Evolutionary conservation across 2,797 vertebrate species (phyloP), one percentile per base, ranked within the genome.

Genomic region (Gymnocypris eckloni): DNA sequence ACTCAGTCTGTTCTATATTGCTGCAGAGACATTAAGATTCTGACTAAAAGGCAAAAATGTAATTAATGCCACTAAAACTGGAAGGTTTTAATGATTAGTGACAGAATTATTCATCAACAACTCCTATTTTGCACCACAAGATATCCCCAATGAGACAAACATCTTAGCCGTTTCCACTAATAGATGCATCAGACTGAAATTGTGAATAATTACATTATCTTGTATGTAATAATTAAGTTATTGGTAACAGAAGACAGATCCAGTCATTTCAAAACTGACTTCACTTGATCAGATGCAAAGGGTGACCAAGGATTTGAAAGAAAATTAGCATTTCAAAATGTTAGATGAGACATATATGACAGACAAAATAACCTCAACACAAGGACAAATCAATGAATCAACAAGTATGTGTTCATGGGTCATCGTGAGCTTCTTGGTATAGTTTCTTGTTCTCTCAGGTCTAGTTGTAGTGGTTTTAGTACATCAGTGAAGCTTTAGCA

Each of bases 181-280:
- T 45, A 84, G 28, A 20, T 41, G 73, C 82, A 84, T 84, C 73
- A 56, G 48, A 33, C 73, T 69, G 61, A 77, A 69, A 78, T 13
- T 52, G 61, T 66, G 22, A 66, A 77, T 54, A 50, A 77, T 33
- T 84, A 11, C 48, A 77, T 77, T 67, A 84, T 66, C 13, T 3
- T 4, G 2, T 15, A 20, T 18, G 45, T 54, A 33, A 50, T 66
- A 77, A 84, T 69, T n/a, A 77, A 28, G 73, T 69, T 77, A 84
- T 41, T 69, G 82, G 48, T 15, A 69, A 69, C 48, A 66, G 22
- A 84, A 84, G 50, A 69, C 22, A 84, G 61, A 25, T 8, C 22
- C 37, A 54, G 15, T 61, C n/a, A 69, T 67, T 50, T 67, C 45
- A 81, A 12, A 81, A 71, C 37, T 43, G 50, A 82, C 39, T 64